Evolutionary conservation across 2,113 vertebrate genomes (phyloP).

Genomic region (Pseudopodoces humilis): DNA sequence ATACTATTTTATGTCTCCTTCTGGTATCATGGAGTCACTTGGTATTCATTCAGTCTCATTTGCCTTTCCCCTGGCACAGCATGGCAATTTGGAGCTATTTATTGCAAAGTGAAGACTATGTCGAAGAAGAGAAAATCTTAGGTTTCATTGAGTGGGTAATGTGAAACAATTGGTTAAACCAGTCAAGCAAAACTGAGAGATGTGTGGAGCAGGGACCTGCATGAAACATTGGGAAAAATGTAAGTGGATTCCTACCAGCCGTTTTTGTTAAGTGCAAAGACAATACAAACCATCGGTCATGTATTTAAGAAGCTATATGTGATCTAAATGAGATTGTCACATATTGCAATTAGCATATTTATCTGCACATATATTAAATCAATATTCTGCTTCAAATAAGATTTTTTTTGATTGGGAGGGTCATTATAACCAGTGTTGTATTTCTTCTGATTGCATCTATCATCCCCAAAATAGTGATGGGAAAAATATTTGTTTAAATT

Average conservation of each 20-base stretch:
- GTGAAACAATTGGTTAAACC: constrained; percentile 4
- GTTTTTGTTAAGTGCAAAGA: neutral
- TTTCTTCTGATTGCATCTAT: neutral
- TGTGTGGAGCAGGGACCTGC: neutral
- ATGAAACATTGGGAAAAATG: neutral
- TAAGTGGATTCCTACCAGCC: neutral
- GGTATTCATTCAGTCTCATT: neutral
- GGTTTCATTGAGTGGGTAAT: neutral
- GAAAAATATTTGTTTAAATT: neutral
- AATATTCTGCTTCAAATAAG: neutral
- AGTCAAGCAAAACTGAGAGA: neutral
- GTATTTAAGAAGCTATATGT: neutral
- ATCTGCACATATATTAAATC: neutral
- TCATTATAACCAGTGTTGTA: neutral
- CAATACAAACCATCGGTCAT: neutral
- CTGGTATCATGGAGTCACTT: neutral
- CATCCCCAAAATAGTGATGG: neutral
- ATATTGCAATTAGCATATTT: neutral
- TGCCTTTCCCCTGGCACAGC: neutral
- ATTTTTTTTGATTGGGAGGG: neutral
- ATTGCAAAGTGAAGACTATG: neutral
- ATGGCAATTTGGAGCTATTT: neutral
- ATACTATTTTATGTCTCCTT: neutral
- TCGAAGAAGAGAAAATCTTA: neutral
- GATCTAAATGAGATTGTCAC: neutral